Conservation (phyloP, 2,113 vertebrate species). For the Murina feae region DNA sequence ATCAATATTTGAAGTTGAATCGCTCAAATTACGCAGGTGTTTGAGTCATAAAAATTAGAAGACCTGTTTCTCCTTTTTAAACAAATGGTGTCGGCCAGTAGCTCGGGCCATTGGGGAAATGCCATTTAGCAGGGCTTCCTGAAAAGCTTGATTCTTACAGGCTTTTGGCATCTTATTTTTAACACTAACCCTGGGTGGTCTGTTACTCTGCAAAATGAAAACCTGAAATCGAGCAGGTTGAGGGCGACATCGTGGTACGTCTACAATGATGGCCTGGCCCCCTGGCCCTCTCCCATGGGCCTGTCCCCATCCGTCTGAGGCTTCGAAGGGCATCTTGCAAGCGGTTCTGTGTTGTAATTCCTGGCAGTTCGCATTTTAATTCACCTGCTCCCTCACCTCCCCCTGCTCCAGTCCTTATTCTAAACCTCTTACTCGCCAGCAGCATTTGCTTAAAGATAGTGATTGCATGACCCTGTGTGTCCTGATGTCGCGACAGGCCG, state of each 20-base stretch:
- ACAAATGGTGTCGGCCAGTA: too few relatives aligned
- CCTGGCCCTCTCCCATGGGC: neutral
- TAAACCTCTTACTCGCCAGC: neutral
- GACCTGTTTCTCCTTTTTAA: neutral
- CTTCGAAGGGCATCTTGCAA: neutral
- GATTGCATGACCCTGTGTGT: rapidly evolving
- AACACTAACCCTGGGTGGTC: neutral
- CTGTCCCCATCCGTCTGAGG: neutral
- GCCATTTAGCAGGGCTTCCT: neutral
- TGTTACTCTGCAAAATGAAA: neutral
- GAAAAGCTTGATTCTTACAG: neutral
- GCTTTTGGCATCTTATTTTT: neutral
- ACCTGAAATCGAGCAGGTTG: neutral
- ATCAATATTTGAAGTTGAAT: neutral
- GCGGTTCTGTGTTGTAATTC: neutral
- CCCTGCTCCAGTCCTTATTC: neutral
- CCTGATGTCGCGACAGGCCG: slow-evolving; percentile 77
- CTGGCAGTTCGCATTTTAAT: neutral
- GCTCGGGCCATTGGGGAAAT: neutral
- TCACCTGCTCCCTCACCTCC: neutral
- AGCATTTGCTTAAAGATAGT: rapidly evolving
- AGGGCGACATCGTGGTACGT: neutral
- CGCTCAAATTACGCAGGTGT: neutral
- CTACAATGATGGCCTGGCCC: rapidly evolving
- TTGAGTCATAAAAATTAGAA: neutral